These are phyloP conservation scores for Cryptoprocta ferox DNA, from an alignment of 2,797 vertebrate genomes.

Conservation along the genomic window DNA sequence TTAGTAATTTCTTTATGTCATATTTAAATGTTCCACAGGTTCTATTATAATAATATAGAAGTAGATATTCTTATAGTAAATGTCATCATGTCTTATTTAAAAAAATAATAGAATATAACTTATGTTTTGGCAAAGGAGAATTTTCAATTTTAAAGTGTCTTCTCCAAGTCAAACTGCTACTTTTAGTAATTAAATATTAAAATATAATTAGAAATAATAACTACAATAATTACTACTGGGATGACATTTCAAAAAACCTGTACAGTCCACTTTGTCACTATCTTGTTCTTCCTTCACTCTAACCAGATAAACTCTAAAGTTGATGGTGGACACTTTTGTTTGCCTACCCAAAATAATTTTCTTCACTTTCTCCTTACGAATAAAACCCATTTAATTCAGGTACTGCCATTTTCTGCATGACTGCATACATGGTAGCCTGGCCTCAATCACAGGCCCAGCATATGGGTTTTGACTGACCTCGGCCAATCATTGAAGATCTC, in stretches of 20 bases:
- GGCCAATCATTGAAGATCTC: background rate
- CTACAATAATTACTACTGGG: background rate
- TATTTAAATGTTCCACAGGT: background rate
- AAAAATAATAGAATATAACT: background rate
- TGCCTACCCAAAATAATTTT: background rate
- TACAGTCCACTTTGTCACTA: background rate
- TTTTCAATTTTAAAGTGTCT: background rate
- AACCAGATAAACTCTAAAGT: background rate
- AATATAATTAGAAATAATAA: background rate
- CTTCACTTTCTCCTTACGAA: background rate
- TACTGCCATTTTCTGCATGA: background rate
- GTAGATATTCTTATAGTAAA: background rate
- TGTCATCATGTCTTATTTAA: background rate
- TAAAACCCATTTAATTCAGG: background rate
- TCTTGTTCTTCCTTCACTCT: background rate
- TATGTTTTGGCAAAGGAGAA: background rate
- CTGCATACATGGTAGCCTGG: background rate
- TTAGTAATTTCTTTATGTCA: background rate
- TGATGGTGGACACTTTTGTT: background rate
- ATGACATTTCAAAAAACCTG: background rate
- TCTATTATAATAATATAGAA: background rate
- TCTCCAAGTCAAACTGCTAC: background rate
- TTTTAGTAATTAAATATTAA: background rate
- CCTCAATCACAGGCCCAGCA: background rate
- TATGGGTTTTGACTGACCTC: background rate